Conservation (phyloP, 1,140 invertebrate genomes). For the Zaprionus taronus region DNA sequence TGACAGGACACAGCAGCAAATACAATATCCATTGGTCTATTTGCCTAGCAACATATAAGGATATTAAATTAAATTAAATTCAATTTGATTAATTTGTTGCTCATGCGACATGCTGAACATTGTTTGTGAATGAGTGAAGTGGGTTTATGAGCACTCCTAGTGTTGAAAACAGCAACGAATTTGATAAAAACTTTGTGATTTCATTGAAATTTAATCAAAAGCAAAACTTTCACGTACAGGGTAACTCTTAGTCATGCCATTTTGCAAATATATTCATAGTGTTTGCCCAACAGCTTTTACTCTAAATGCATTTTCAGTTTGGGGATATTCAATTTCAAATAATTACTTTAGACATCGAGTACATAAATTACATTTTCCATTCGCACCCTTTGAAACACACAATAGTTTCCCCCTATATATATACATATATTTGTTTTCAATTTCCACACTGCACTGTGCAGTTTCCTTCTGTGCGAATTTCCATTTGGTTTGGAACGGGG, state of each 20-base stretch:
- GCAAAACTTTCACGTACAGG: neutral
- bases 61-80: neutral
- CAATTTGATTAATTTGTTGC: slow-evolving; percentile 4
- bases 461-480: slow-evolving; percentile 1
- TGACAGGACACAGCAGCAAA: neutral
- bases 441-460: neutral
- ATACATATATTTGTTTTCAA: slow-evolving; percentile 9
- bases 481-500: neutral
- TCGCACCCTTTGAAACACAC: neutral
- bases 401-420: neutral
- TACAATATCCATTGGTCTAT: neutral
- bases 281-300: neutral
- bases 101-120: neutral
- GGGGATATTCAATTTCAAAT: neutral
- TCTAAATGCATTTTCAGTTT: slow-evolving; percentile 1
- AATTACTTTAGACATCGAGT: slow-evolving; percentile 8
- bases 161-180: neutral
- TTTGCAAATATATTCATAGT: neutral
- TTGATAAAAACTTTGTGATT: neutral
- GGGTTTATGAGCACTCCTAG: neutral
- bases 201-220: neutral
- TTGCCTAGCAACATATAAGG: neutral
- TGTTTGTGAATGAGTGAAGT: neutral
- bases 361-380: slow-evolving; percentile 6
- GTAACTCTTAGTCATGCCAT: neutral